Conservation (phyloP, 2,797 vertebrate species). For the Sebastes nivosus region DNA sequence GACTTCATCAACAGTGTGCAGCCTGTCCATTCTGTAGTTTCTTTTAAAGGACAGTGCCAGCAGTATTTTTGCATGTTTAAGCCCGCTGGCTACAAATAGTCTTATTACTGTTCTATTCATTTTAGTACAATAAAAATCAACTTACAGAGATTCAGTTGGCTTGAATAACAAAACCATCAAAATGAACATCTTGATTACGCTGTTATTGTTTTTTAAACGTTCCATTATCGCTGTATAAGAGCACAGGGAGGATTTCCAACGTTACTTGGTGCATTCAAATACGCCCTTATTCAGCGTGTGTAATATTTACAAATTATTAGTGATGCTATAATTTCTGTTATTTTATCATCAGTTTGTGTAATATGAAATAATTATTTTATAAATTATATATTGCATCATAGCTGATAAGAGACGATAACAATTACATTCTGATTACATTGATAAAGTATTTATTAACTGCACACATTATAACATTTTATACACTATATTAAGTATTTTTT, state of each 20-base stretch:
- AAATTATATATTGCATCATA: no score
- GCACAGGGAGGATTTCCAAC: background rate
- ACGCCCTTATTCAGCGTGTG: no score
- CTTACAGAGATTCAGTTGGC: background rate
- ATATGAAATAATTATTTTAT: no score
- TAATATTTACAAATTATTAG: no score
- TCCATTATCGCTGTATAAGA: background rate
- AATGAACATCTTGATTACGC: background rate
- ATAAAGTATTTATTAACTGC: no score
- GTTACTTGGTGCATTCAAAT: background rate
- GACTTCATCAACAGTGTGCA: background rate
- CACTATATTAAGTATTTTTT: no score
- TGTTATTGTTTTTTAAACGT: background rate
- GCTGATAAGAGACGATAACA: no score
- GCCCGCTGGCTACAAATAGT: background rate
- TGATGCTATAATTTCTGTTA: no score
- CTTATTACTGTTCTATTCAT: background rate
- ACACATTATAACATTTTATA: no score
- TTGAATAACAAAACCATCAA: background rate
- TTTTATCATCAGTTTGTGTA: no score
- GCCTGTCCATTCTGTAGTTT: background rate
- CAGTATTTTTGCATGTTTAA: slow-evolving; percentile 1
- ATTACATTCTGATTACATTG: no score
- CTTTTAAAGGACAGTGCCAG: background rate
- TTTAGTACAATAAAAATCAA: background rate